Base-by-base conservation (phyloP, 2,888 invertebrate genomes). In the Entomobrya multifasciata region DNA sequence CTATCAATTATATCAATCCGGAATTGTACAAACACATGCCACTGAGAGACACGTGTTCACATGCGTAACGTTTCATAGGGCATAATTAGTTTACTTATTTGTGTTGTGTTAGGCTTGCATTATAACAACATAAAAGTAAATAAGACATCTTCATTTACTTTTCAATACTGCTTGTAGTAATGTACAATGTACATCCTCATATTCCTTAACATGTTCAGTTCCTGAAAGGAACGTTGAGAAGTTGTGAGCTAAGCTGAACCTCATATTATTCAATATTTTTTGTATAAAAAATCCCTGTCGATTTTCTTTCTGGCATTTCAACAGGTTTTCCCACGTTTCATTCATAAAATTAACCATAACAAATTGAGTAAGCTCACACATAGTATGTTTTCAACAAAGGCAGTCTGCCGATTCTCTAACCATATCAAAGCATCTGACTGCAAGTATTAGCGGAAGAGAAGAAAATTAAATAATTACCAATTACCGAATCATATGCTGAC, bases 401-500 rank as follows among this genome's bases (percentile, higher is more conserved):
- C 41, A 2, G 36, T n/a, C 47, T 47, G 25, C 22, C n/a, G n/a
- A n/a, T n/a, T n/a, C n/a, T n/a, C n/a, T n/a, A n/a, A 70, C 20
- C 70, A 41, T 6, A 70, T 41, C 5, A 47, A 52, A 36, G 27
- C n/a, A 36, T 10, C 17, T 80, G 36, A 52, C 67, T 80, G 67
- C 30, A 80, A 60, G 60, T 57, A 67, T 67, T 81, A 65, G 49
- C 27, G 79, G 67, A 65, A 62, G 20, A 41, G 25, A 49, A 76
- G 77, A 76, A 77, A 76, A 84, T 70, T 65, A 70, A 76, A 84
- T 84, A 84, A 84, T 84, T 77, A 77, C 57, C 84, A 76, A 77
- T 84, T 84, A 67, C 84, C 44, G 67, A 84, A 84, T 84, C 82
- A 74, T 82, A 74, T 82, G 82, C 57, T 72, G 74, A 60, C 22